Conservation (phyloP, 1,140 invertebrate genomes). For the Pissodes strobi region DNA sequence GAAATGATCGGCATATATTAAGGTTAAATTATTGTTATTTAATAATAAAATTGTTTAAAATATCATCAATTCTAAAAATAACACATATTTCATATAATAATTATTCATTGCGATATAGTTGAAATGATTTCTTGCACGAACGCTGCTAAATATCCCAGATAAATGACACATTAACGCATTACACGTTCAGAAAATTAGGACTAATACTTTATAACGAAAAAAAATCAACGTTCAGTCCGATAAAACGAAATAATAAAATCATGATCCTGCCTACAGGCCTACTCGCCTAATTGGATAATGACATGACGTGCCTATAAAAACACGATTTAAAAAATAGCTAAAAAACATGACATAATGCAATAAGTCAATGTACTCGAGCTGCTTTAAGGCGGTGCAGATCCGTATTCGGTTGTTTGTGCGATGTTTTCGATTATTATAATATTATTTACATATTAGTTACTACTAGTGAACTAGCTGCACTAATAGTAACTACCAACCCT, state of each 20-base stretch:
- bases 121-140: background rate
- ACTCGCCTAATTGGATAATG: conserved; percentile 12
- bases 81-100: background rate
- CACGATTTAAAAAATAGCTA: conserved; percentile 16
- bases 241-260: conserved; percentile 6
- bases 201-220: conserved; percentile 4
- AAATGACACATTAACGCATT: too few species aligned
- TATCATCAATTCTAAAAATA: background rate
- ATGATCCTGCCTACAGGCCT: conserved; percentile 7
- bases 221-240: conserved; percentile 3
- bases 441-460: too few species aligned
- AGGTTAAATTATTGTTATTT: too few species aligned
- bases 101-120: background rate
- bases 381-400: conserved; percentile 1
- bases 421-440: too few species aligned
- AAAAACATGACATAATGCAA: conserved; percentile 28
- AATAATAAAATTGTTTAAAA: background rate
- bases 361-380: conserved; percentile 21
- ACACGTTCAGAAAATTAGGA: background rate
- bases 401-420: conserved; percentile 6
- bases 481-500: too few species aligned
- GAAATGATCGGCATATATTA: too few species aligned
- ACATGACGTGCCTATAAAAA: conserved; percentile 21
- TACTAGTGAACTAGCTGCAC: too few species aligned
- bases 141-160: background rate